Percentiles rank a stretch among this genome's conserved stretches.
phyloP scores from a whole-genome alignment of 2,113 vertebrate genomes.

The Apteryx owenii region DNA sequence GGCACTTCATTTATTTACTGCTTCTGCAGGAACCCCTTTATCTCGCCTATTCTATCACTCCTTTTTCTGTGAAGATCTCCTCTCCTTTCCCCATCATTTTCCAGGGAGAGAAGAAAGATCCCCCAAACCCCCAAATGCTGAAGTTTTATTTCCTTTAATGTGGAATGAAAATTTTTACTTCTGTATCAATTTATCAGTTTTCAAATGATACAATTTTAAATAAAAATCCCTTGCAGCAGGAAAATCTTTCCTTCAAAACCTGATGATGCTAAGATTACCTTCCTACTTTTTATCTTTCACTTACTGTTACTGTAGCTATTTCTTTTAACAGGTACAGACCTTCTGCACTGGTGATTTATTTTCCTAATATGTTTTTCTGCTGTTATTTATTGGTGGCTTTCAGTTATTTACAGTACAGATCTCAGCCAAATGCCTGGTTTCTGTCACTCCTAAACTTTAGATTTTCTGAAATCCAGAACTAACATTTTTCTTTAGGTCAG shows the following conservation, averaged over 20 bases:
- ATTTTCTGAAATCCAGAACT: neutral
- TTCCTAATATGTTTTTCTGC: neutral
- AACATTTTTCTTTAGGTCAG: rapidly evolving
- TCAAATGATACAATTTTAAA: neutral
- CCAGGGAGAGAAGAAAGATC: neutral
- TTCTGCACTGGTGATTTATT: neutral
- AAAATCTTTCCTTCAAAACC: neutral
- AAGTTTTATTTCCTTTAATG: neutral
- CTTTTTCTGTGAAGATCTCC: neutral
- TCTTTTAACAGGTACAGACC: neutral
- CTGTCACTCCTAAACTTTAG: neutral
- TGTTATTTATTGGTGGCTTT: neutral
- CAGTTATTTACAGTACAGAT: neutral
- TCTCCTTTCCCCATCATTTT: neutral
- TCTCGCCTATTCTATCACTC: neutral
- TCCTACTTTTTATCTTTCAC: neutral
- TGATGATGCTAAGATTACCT: neutral
- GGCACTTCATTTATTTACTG: neutral
- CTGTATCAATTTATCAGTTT: neutral
- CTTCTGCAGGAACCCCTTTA: neutral
- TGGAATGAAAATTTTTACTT: neutral
- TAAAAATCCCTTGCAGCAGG: neutral
- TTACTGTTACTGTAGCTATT: neutral
- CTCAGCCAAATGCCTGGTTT: neutral
- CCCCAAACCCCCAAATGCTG: neutral